Evolutionary conservation across 2,888 invertebrate species (phyloP), one percentile per base, ranked within the genome.

Genomic region (Deilephila elpenor): DNA sequence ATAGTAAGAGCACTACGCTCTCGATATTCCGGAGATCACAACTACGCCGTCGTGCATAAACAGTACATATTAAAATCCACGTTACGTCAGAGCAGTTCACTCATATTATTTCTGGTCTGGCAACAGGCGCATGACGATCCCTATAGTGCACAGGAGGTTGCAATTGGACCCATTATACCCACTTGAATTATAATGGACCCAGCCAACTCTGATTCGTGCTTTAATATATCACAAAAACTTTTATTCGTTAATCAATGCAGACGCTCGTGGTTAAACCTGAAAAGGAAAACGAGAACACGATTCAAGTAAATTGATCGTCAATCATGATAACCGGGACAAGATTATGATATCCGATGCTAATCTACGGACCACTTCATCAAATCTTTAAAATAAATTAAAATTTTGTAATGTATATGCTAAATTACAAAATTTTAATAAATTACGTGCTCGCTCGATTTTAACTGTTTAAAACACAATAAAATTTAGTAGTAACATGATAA

Each of bases 241-340:
- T 56, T 56, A 56, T 56, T 56, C 56, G 11, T 44, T 44, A 44
- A 44, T 44, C 44, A 44, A 44, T 11, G 44, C 44, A 44, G 44
- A n/a, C 56, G 5, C 0, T 3, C 19, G 4, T n/a, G 19, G 17
- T n/a, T 56, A 19, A n/a, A 56, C 6, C n/a, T 19, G 56, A n/a
- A 56, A 19, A n/a, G 5, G n/a, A 44, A 64, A 64, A 44, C 5
- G 64, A n/a, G 64, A 11, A 11, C 20, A 8, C 64, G 11, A 14
- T 44, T 20, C 44, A 64, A 8, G 37, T 64, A 64, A 64, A n/a
- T 44, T 64, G 20, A 32, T 56, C 62, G 29, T 72, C 53, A 32
- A 72, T 72, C 72, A 72, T 72, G 61, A 72, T 72, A 72, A 72
- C 37, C 34, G 17, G 71, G 20, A 20, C 60, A 71, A 59, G 59